Evolutionary conservation across 2,888 invertebrate species (phyloP).

Genomic region (Eucera pruinosa): DNA sequence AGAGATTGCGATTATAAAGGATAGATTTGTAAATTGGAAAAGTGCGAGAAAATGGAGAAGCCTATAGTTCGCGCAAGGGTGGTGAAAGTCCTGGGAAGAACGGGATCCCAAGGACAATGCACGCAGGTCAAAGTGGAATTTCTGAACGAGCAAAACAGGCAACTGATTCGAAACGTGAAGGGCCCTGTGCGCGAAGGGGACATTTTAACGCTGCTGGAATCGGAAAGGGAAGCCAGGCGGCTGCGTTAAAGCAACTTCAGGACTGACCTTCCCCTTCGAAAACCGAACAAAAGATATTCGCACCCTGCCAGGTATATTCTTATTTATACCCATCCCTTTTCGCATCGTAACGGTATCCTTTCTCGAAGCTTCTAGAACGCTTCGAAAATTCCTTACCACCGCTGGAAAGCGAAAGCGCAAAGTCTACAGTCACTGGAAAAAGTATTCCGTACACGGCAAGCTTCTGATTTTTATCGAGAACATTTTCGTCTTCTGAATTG

Average conservation of each 20-base stretch:
- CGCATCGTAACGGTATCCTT: too few relatives aligned
- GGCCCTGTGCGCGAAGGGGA: conserved; percentile 99
- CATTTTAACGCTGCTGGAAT: conserved; percentile 98
- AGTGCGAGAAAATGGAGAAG: conserved; percentile 88
- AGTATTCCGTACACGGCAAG: too few relatives aligned
- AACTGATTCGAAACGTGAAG: conserved; percentile 99
- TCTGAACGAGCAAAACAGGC: conserved; percentile 97
- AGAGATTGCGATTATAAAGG: too few relatives aligned
- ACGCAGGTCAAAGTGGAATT: conserved; percentile 99
- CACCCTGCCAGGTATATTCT: conserved; percentile 19
- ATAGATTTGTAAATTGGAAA: too few relatives aligned
- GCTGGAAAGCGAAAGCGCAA: too few relatives aligned
- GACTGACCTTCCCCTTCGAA: background rate
- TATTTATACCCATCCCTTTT: too few relatives aligned
- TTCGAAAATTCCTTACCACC: background rate
- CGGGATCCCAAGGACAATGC: conserved; percentile 99
- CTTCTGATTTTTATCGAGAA: too few relatives aligned
- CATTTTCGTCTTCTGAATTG: too few relatives aligned
- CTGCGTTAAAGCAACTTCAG: conserved; percentile 88
- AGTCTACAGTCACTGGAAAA: too few relatives aligned
- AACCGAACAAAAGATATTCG: background rate
- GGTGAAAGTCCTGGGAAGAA: conserved; percentile 98
- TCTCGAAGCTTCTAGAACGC: too few relatives aligned
- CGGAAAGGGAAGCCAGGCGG: conserved; percentile 99
- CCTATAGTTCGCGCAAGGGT: conserved; percentile 95